Evolutionary conservation across 2,888 invertebrate species (phyloP).

Genomic region (Ophion costatus): DNA sequence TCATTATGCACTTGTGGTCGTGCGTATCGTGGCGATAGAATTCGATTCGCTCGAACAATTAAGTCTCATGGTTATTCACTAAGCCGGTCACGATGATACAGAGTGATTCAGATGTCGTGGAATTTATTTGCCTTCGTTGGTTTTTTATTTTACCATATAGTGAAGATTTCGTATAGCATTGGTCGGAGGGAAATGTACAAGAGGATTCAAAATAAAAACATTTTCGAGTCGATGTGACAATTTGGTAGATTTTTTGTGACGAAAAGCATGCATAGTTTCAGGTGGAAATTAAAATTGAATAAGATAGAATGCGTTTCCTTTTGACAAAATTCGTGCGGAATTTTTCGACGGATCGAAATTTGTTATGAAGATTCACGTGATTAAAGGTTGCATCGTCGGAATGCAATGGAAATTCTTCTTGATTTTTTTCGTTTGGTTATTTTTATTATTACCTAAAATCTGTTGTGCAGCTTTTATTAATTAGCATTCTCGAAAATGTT

Average conservation of each 20-base stretch:
- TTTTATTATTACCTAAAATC: too few relatives aligned
- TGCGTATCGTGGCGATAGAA: slow-evolving; percentile 14
- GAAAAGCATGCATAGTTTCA: too few relatives aligned
- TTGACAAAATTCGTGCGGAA: too few relatives aligned
- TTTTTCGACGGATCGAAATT: too few relatives aligned
- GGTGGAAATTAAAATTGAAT: too few relatives aligned
- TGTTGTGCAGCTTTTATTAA: too few relatives aligned
- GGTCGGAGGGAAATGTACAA: background rate
- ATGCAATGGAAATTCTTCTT: too few relatives aligned
- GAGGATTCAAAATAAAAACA: background rate
- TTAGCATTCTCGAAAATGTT: too few relatives aligned
- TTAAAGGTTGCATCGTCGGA: too few relatives aligned
- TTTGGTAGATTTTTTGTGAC: background rate
- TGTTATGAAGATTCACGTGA: too few relatives aligned
- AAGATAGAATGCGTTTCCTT: background rate
- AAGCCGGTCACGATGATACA: slow-evolving; percentile 18
- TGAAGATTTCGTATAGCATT: background rate
- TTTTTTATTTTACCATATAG: background rate
- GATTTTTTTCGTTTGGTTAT: too few relatives aligned
- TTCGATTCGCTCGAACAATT: slow-evolving; percentile 45
- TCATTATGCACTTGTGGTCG: slow-evolving; percentile 20
- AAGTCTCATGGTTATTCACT: slow-evolving; percentile 40
- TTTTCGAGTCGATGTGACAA: too few relatives aligned
- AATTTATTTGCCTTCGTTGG: slow-evolving; percentile 21
- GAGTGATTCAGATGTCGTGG: slow-evolving; percentile 14